Base-by-base conservation (phyloP, 2,113 vertebrate species). In the Pterocles gutturalis region DNA sequence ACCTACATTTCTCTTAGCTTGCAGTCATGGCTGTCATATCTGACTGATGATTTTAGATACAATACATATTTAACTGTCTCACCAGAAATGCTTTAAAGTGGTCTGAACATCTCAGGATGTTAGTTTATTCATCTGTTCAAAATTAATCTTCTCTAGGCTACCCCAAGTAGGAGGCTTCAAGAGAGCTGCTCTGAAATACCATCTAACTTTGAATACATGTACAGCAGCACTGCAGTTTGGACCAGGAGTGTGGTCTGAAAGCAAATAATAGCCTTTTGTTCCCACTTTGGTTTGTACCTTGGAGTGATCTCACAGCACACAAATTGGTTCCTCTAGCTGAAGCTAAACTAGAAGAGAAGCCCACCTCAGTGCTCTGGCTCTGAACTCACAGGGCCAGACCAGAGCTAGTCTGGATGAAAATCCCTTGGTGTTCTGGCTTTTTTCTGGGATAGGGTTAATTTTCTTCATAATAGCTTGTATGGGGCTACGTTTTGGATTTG, bases 201-300 rank as follows among this genome's bases (percentile, higher is more conserved):
- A 10, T 61, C 20, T 48, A 17, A 34, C 29, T 28, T 53, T 14
- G 7, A 29, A 7, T 58, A 58, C 6, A 4, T 33, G 31, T 80
- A n/a, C 17, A 22, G 8, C 8, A 69, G 7, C 11, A 5, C 7
- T 79, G 9, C 4, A 28, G 13, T 72, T 88, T 55, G 43, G 55
- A 64, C 21, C 7, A 60, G 48, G 21, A 22, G 1, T 7, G 25
- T 43, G 41, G 3, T 67, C 72, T 93, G 49, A 33, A 70, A 49
- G 15, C 3, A 87, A 78, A 81, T 41, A 28, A 28, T 17, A 61
- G 5, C 5, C 24, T 62, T 24, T 4, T 82, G 18, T n/a, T 87
- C 17, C 7, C 22, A 58, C 10, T 48, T 43, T 19, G 11, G 0
- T 89, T 84, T 31, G 10, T 46, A 60, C 43, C 0, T 0, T 13